These are phyloP conservation scores for Gonocerus acuteangulatus DNA, from an alignment of 2,888 invertebrate species.

Conservation along the genomic window DNA sequence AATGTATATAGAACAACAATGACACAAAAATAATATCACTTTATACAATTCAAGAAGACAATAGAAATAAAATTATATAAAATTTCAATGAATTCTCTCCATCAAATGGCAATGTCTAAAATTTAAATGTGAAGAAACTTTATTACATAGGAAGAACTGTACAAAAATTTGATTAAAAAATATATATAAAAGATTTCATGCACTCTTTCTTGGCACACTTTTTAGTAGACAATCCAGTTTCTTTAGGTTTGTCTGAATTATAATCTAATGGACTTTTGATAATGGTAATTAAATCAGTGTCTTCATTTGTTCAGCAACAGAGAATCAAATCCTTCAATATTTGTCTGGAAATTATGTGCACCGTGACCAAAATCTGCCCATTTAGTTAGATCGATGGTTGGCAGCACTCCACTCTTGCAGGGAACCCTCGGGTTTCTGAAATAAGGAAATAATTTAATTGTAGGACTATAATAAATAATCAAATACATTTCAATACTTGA, in stretches of 20 bases:
- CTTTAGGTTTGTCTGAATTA: not conserved
- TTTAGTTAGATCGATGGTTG: constrained; percentile 77
- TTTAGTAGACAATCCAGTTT: not conserved
- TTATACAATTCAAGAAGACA: too few relatives aligned
- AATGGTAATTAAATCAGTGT: not conserved
- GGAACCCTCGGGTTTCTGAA: constrained; percentile 85
- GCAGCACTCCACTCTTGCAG: constrained; percentile 79
- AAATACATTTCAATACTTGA: not conserved
- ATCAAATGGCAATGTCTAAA: not conserved
- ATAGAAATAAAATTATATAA: too few relatives aligned
- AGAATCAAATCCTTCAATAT: constrained; percentile 18
- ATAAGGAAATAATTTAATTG: constrained; percentile 36
- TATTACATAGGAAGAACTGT: too few relatives aligned
- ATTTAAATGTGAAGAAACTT: too few relatives aligned
- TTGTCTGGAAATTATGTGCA: constrained; percentile 10
- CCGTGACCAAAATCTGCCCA: constrained; percentile 61
- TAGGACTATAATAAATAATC: not conserved
- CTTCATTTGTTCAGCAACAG: constrained; percentile 23
- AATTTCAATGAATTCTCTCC: not conserved
- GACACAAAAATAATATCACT: not conserved
- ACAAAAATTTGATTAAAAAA: constrained; percentile 3
- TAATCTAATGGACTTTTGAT: not conserved
- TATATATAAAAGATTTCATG: not conserved
- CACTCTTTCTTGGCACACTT: not conserved
- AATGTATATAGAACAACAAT: not conserved